These are phyloP conservation scores for Sterrhoptilus dennistouni DNA, from an alignment of 2,113 vertebrate genomes.

Conservation along the genomic window DNA sequence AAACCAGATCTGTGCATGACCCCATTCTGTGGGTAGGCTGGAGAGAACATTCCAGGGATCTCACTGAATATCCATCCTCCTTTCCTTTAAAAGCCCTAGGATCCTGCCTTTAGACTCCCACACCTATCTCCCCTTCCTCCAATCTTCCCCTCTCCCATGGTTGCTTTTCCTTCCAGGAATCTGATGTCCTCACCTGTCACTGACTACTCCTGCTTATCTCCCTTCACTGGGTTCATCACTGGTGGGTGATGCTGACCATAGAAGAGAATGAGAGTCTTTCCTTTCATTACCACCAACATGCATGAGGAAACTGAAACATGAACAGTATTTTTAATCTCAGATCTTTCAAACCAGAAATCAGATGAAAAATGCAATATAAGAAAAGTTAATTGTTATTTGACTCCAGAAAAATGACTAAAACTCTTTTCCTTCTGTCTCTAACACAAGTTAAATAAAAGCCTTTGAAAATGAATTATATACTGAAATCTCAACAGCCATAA, in stretches of 20 bases:
- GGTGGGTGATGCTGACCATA: not conserved
- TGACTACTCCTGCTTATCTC: not conserved
- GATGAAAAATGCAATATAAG: not conserved
- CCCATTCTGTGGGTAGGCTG: accelerated
- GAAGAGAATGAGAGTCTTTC: not conserved
- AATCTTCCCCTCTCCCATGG: not conserved
- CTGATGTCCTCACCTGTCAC: not conserved
- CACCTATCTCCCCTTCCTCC: not conserved
- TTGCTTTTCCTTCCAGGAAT: not conserved
- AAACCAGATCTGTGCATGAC: not conserved
- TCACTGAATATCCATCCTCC: not conserved
- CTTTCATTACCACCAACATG: not conserved
- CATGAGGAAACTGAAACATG: not conserved
- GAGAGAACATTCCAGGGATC: not conserved
- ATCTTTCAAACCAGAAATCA: not conserved
- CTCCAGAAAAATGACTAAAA: not conserved
- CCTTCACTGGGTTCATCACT: not conserved
- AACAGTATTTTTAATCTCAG: not conserved
- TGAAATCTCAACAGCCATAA: not conserved
- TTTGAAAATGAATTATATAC: not conserved
- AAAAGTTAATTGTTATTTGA: not conserved
- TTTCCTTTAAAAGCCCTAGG: not conserved
- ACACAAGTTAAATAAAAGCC: not conserved
- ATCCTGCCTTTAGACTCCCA: not conserved
- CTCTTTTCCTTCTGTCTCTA: not conserved